Evolutionary conservation across 2,888 invertebrate genomes (phyloP).

Genomic region (Tuberolachnus salignus): DNA sequence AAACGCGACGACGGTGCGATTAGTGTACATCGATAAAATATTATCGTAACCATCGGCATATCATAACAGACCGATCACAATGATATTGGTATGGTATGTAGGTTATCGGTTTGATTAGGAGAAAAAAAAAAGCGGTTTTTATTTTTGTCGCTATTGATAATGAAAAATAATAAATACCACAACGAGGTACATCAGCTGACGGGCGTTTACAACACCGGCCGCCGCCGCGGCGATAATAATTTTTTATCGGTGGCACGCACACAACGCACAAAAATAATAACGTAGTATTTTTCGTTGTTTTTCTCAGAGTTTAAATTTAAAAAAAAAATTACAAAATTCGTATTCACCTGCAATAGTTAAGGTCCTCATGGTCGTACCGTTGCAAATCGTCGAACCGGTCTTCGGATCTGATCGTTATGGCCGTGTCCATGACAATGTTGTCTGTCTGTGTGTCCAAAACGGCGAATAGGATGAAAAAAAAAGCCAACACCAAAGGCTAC

Average conservation of each 20-base stretch:
- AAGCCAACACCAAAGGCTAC: not conserved
- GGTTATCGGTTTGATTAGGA: too few relatives aligned
- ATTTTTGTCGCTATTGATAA: too few relatives aligned
- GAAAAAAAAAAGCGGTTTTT: too few relatives aligned
- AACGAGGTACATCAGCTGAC: constrained; percentile 50
- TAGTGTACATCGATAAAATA: too few relatives aligned
- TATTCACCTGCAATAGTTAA: constrained; percentile 54
- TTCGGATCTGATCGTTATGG: constrained; percentile 60
- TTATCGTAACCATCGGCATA: too few relatives aligned
- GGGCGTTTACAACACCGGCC: constrained; percentile 16
- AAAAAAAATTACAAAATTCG: too few relatives aligned
- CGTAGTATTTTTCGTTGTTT: not conserved
- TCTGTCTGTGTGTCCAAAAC: too few relatives aligned
- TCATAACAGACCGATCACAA: too few relatives aligned
- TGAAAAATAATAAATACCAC: too few relatives aligned
- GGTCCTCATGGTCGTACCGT: constrained; percentile 60
- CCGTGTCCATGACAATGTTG: constrained; percentile 35
- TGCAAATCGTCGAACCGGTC: constrained; percentile 60
- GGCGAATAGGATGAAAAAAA: not conserved
- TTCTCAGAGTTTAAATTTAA: too few relatives aligned
- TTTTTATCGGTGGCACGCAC: not conserved
- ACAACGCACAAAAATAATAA: not conserved
- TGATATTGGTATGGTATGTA: too few relatives aligned
- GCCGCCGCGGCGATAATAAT: not conserved
- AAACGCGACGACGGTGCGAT: not conserved